Conservation (phyloP, 2,113 vertebrate species). For the Mustelus asterias region DNA sequence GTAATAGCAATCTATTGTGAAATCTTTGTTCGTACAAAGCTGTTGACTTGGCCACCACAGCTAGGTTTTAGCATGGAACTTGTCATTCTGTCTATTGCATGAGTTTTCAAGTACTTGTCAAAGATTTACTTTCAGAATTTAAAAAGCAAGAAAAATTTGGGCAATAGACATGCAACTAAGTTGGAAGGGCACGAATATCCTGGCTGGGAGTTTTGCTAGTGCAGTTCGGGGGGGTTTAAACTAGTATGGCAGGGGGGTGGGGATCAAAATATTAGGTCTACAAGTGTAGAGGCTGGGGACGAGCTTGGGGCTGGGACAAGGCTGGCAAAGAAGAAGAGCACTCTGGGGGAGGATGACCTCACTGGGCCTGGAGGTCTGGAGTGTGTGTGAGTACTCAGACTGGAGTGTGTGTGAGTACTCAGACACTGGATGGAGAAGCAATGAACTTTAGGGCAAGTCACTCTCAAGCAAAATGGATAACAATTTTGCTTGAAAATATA, state of each 20-base stretch:
- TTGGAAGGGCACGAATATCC: too few relatives aligned
- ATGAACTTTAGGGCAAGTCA: neutral
- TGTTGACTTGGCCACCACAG: neutral
- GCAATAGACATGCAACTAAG: too few relatives aligned
- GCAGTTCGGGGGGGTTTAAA: too few relatives aligned
- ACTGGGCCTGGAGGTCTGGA: too few relatives aligned
- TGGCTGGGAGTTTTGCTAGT: too few relatives aligned
- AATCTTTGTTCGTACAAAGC: neutral
- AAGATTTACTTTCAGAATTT: neutral
- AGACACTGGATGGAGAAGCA: neutral
- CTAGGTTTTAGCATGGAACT: neutral
- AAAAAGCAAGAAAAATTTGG: neutral
- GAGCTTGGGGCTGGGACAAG: too few relatives aligned
- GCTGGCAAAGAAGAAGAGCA: too few relatives aligned
- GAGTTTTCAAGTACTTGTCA: neutral
- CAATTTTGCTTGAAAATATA: neutral
- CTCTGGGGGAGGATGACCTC: too few relatives aligned
- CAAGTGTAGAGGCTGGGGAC: too few relatives aligned
- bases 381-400: too few relatives aligned
- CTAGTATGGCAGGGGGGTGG: too few relatives aligned
- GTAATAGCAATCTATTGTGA: neutral
- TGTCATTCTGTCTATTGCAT: neutral
- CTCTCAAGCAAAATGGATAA: neutral
- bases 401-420: neutral
- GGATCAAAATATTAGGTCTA: too few relatives aligned